phyloP scores from a whole-genome alignment of 1,140 invertebrate genomes.

The Apocrypta bakeri region DNA sequence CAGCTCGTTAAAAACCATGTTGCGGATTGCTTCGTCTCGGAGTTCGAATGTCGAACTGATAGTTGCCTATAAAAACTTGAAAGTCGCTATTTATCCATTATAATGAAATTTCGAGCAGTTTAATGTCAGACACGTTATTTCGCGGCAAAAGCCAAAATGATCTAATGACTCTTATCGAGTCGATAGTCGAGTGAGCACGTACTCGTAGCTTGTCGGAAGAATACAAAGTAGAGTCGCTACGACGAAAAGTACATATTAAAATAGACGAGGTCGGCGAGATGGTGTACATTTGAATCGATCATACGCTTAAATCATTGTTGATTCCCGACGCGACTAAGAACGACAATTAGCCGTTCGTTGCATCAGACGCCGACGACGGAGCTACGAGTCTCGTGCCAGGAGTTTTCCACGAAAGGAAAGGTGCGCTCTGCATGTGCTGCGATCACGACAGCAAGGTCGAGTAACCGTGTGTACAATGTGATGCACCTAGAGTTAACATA shows the following conservation, averaged over 20 bases:
- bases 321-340: constrained; percentile 9
- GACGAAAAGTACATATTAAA: constrained; percentile 19
- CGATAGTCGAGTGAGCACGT: background rate
- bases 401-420: constrained; percentile 55
- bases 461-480: background rate
- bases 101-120: background rate
- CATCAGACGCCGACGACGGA: background rate
- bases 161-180: constrained; percentile 17
- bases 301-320: constrained; percentile 39
- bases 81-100: too few relatives aligned
- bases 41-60: too few relatives aligned
- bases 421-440: constrained; percentile 40
- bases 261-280: constrained; percentile 38
- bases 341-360: constrained; percentile 46
- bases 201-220: constrained; percentile 1
- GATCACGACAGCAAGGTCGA: constrained; percentile 31
- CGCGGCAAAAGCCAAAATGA: background rate
- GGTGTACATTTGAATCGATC: constrained; percentile 10
- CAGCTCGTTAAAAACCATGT: too few relatives aligned
- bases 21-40: too few relatives aligned
- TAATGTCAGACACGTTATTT: background rate
- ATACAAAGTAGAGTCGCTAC: constrained; percentile 37
- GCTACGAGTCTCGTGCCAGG: constrained; percentile 18
- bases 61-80: background rate
- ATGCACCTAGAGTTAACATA: constrained; percentile 3